phyloP scores from a whole-genome alignment of 2,113 vertebrate species.

The Mola mola region DNA sequence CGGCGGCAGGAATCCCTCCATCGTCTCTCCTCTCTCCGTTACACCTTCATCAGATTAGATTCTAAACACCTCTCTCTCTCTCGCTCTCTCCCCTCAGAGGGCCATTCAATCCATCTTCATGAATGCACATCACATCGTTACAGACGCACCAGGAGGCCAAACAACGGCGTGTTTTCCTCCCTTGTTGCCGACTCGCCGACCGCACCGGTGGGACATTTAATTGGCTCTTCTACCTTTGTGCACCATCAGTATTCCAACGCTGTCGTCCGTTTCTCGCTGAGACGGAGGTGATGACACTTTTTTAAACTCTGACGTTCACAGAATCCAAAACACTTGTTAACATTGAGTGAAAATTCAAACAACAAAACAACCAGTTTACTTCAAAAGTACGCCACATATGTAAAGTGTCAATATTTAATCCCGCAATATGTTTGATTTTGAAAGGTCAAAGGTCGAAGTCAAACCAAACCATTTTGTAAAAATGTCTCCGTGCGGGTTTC shows the following conservation, averaged over 20 bases:
- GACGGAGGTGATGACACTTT: no score
- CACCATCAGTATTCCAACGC: conserved; percentile 3
- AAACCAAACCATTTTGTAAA: no score
- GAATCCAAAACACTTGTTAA: no score
- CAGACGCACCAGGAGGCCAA: conserved; percentile 6
- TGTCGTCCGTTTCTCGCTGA: background rate
- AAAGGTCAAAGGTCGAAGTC: no score
- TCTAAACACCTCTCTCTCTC: conserved; percentile 7
- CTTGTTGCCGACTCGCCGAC: background rate
- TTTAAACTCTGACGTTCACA: no score
- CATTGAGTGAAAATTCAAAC: no score
- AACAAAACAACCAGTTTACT: no score
- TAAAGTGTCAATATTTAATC: no score
- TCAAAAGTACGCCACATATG: no score
- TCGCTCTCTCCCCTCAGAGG: conserved; percentile 10
- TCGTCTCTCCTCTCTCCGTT: background rate
- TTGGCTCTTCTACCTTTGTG: background rate
- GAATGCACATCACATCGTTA: conserved; percentile 37
- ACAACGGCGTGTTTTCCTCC: conserved; percentile 5
- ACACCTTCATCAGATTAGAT: conserved; percentile 26
- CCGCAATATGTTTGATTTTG: no score
- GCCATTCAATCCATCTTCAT: conserved; percentile 14
- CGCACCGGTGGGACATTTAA: conserved; percentile 22
- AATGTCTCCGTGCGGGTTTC: no score
- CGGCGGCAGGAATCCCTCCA: no score